Evolutionary conservation across 2,113 vertebrate genomes (phyloP).

Genomic region (Microtus pennsylvanicus): DNA sequence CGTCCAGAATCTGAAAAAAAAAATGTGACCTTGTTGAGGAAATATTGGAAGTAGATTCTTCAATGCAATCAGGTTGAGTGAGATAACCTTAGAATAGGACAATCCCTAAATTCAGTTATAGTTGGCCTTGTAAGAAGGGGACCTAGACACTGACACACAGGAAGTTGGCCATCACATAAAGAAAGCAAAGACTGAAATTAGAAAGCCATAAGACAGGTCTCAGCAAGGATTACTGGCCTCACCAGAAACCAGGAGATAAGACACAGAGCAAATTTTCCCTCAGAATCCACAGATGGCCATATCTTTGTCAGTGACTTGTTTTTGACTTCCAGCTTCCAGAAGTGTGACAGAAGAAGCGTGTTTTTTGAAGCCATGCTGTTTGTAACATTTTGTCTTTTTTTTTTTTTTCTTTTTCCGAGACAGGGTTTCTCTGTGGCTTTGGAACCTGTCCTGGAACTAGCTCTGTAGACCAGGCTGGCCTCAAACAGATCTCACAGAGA

Average conservation of each 20-base stretch:
- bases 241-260: neutral
- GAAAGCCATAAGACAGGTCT: neutral
- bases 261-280: neutral
- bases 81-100: neutral
- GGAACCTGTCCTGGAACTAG: too few species aligned
- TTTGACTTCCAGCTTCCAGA: neutral
- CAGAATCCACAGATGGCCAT: neutral
- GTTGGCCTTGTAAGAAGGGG: neutral
- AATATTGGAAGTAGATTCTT: neutral
- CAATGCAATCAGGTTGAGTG: neutral
- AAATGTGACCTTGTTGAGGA: neutral
- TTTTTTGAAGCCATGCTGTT: neutral
- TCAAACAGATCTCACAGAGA: too few species aligned
- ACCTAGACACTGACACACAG: neutral
- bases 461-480: too few species aligned
- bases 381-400: neutral
- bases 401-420: too few species aligned
- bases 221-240: neutral
- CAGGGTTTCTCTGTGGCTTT: too few species aligned
- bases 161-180: neutral
- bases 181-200: neutral
- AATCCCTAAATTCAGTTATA: neutral
- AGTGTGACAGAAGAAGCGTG: neutral
- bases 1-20: too few species aligned
- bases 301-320: neutral